Percentiles rank a stretch among this genome's conserved stretches.
These are phyloP conservation scores for Polypterus bichir DNA, from an alignment of 2,113 vertebrate species.

Conservation along the genomic window DNA sequence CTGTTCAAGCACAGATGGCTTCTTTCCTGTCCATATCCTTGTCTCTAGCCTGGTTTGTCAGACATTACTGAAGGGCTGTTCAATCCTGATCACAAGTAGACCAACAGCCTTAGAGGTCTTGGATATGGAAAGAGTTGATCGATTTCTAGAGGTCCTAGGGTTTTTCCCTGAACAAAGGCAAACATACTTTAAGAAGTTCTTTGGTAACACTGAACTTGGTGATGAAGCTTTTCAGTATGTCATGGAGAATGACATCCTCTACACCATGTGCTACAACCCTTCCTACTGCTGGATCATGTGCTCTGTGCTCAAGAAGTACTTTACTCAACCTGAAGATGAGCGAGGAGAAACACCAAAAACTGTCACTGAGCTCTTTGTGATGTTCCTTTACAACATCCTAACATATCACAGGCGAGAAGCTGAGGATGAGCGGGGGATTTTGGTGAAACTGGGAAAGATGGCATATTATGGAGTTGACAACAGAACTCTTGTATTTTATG, in stretches of 20 bases:
- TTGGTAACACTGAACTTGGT: slow-evolving; percentile 21
- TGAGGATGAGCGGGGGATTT: slow-evolving; percentile 16
- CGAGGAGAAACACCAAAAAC: slow-evolving; percentile 35
- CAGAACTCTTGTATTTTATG: slow-evolving; percentile 18
- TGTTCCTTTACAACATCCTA: slow-evolving; percentile 30
- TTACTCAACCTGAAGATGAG: slow-evolving; percentile 10
- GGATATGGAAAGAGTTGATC: slow-evolving; percentile 4
- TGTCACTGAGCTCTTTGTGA: slow-evolving; percentile 39
- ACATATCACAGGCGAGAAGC: slow-evolving; percentile 13
- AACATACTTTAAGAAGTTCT: slow-evolving; percentile 34
- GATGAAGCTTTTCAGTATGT: slow-evolving; percentile 27
- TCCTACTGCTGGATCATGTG: slow-evolving; percentile 52
- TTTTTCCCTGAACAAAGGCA: slow-evolving; percentile 43
- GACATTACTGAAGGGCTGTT: slow-evolving; percentile 37
- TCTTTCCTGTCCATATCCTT: slow-evolving; percentile 22
- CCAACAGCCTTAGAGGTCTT: slow-evolving; percentile 15
- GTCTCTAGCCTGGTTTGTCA: slow-evolving; percentile 41
- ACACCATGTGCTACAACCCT: slow-evolving; percentile 39
- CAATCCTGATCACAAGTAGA: slow-evolving; percentile 37
- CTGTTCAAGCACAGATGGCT: slow-evolving; percentile 21
- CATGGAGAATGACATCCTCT: slow-evolving; percentile 39
- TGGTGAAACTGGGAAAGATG: slow-evolving; percentile 30
- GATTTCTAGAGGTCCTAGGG: slow-evolving; percentile 31
- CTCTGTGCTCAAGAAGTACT: slow-evolving; percentile 27
- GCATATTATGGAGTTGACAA: slow-evolving; percentile 18